phyloP scores from a whole-genome alignment of 2,797 vertebrate species.

The Brachyrhaphis roseni region DNA sequence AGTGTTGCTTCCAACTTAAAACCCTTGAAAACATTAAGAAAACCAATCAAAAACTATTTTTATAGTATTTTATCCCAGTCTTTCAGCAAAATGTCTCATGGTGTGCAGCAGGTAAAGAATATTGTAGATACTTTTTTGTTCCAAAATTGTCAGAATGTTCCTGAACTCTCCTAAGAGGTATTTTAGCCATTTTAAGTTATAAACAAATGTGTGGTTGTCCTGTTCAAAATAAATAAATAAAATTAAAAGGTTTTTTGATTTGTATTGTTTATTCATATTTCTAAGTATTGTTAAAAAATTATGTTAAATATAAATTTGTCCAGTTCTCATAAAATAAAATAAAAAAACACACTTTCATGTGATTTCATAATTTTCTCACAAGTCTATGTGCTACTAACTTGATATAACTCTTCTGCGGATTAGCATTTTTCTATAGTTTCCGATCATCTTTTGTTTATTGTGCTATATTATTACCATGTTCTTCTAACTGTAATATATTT shows the following conservation, averaged over 20 bases:
- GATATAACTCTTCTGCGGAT: background rate
- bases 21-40: too few species aligned
- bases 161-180: background rate
- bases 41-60: too few species aligned
- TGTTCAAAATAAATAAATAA: too few species aligned
- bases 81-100: too few species aligned
- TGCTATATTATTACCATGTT: background rate
- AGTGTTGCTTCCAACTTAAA: too few species aligned
- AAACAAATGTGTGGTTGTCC: background rate
- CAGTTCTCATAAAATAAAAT: background rate
- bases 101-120: too few species aligned
- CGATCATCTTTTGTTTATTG: background rate
- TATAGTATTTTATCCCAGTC: too few species aligned
- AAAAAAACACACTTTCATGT: background rate
- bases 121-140: too few species aligned
- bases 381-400: background rate
- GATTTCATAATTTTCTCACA: background rate
- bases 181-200: background rate
- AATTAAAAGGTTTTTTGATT: background rate
- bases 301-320: background rate
- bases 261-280: background rate
- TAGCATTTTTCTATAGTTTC: background rate
- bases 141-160: too few species aligned
- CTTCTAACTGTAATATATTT: background rate
- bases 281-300: background rate